Conservation (phyloP, 2,888 invertebrate species). For the Caenorhabditis sulstoni region DNA sequence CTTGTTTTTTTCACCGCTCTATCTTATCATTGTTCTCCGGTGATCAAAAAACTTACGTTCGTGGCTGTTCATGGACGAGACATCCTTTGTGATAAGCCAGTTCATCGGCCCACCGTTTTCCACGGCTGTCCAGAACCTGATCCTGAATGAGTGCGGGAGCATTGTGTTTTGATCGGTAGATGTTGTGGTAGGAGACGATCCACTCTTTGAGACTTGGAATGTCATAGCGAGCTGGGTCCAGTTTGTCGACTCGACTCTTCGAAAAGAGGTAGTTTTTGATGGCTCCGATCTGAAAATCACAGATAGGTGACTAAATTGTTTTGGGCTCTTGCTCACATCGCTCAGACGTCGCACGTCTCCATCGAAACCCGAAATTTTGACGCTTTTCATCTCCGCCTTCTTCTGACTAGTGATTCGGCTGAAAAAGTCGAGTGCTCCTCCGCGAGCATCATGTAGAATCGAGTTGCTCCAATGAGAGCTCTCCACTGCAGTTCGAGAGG, state of each 20-base stretch:
- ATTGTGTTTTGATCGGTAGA: constrained; percentile 71
- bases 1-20: constrained; percentile 11
- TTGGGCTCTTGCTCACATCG: constrained; percentile 2
- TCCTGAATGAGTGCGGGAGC: constrained; percentile 64
- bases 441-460: constrained; percentile 30
- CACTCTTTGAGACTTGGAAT: constrained; percentile 40
- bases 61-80: constrained; percentile 73
- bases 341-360: constrained; percentile 35
- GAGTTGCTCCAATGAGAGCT: constrained; percentile 41
- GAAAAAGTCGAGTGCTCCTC: constrained; percentile 42
- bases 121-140: constrained; percentile 65
- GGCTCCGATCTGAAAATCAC: constrained; percentile 30
- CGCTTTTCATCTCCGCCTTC: constrained; percentile 14
- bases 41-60: constrained; percentile 62
- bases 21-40: constrained; percentile 5
- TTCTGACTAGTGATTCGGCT: constrained; percentile 41
- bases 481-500: constrained; percentile 15
- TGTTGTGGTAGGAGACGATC: constrained; percentile 69
- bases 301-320: no score
- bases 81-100: constrained; percentile 69
- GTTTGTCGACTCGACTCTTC: constrained; percentile 55
- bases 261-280: constrained; percentile 48
- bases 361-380: constrained; percentile 1
- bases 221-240: constrained; percentile 57
- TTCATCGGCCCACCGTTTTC: constrained; percentile 74